Base-by-base conservation (phyloP, 1,140 invertebrate genomes). In the Camponotus pennsylvanicus region DNA sequence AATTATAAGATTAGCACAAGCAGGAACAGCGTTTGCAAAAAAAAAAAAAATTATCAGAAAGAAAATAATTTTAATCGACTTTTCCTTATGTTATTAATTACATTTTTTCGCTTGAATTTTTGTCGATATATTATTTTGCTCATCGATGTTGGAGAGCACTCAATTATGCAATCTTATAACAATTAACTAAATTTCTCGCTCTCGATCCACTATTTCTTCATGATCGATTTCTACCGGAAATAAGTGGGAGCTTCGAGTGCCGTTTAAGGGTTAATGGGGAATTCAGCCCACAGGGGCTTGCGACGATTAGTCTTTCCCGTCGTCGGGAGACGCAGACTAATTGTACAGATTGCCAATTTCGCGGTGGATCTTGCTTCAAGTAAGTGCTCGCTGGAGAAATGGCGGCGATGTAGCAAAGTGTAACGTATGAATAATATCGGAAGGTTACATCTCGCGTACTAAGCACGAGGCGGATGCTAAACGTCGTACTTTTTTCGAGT, bases 301-400 rank as follows among this genome's bases (percentile, higher is more conserved):
- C 69, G 42, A 83, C 79, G 69, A 83, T 83, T 83, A 83, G 79
- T 73, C 79, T 83, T 83, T 63, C 69, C 69, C 79, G 73, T 83
- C 79, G 69, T 75, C 79, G 55, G 18, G 69, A 83, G 69, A 83
- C 79, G 69, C 69, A 57, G 40, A 83, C 79, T 83, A 83, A 83
- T 83, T 83, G 79, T 83, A 69, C 69, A 83, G 69, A 83, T 83
- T 83, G 69, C 79, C 79, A 83, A 83, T 83, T 83, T 57, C 79
- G 79, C 57, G 55, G 79, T 21, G 49, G 79, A 83, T 57, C 40
- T 75, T 42, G 55, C 57, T 73, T 49, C 55, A 73, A 83, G 69
- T 70, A 61, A 55, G 18, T 49, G 45, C 69, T 82, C 40, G 67
- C 21, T 8, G 13, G 40, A 61, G 79, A 83, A 75, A 71, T 71